Conservation (phyloP, 2,888 invertebrate genomes). For the Achlya flavicornis region DNA sequence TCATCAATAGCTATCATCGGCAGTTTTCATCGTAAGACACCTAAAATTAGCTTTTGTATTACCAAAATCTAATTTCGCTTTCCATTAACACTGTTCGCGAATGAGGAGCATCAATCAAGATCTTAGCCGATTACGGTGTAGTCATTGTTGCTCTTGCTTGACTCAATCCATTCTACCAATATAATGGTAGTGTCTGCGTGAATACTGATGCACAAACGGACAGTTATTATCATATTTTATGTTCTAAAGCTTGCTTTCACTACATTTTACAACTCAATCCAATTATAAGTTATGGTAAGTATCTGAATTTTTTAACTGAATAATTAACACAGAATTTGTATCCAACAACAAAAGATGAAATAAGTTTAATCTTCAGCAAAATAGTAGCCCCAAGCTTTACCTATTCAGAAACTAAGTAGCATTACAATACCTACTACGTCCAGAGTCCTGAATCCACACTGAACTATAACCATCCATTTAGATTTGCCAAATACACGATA, state of each 20-base stretch:
- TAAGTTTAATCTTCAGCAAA: not conserved
- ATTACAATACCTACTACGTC: constrained; percentile 21
- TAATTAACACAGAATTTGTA: not conserved
- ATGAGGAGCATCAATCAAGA: constrained; percentile 36
- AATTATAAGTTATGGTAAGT: not conserved
- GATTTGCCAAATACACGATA: constrained; percentile 34
- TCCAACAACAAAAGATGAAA: not conserved
- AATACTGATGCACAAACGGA: constrained; percentile 9
- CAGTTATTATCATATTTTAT: not conserved
- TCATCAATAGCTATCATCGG: constrained; percentile 42
- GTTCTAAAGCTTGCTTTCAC: constrained; percentile 4
- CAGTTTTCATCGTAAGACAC: constrained; percentile 45
- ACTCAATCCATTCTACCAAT: constrained; percentile 13
- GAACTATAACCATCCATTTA: constrained; percentile 33
- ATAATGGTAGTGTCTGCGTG: constrained; percentile 2
- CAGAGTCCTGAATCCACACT: constrained; percentile 41
- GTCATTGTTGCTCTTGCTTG: constrained; percentile 8
- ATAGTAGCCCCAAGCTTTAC: not conserved
- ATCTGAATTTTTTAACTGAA: not conserved
- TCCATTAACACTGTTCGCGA: constrained; percentile 36
- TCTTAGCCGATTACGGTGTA: constrained; percentile 25
- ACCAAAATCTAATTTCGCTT: constrained; percentile 45
- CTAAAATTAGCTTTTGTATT: constrained; percentile 43
- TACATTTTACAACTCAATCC: not conserved
- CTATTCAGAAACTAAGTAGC: not conserved